Conservation (phyloP, 2,888 invertebrate genomes). For the Apodemia hepburni region DNA sequence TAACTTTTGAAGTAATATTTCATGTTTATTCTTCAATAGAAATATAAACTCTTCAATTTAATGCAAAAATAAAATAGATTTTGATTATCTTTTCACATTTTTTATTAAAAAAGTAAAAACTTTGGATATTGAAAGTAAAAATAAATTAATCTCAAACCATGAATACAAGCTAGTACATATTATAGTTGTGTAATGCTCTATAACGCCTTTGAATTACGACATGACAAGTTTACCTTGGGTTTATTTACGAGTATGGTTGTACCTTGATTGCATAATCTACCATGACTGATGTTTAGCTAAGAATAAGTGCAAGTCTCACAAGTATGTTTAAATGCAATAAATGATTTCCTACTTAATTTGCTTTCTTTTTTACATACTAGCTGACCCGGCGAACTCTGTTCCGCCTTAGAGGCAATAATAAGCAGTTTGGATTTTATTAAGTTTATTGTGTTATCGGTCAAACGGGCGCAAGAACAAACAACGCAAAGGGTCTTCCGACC, state of each 20-base stretch:
- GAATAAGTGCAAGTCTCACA: conserved; percentile 20
- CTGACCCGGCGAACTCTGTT: no score
- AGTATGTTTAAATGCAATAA: conserved; percentile 17
- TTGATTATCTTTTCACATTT: background rate
- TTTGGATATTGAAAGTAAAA: background rate
- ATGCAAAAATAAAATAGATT: background rate
- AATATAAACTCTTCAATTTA: background rate
- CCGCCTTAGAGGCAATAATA: no score
- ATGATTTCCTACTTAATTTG: conserved; percentile 16
- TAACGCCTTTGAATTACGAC: conserved; percentile 18
- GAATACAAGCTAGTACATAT: conserved; percentile 4
- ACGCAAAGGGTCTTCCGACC: no score
- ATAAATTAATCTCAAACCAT: background rate
- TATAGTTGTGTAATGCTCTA: conserved; percentile 20
- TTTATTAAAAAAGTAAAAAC: background rate
- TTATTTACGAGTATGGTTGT: conserved; percentile 18
- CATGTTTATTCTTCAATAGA: background rate
- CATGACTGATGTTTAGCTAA: conserved; percentile 20
- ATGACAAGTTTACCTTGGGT: conserved; percentile 21
- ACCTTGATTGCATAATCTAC: conserved; percentile 18
- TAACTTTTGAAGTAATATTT: no score
- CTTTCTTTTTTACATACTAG: no score
- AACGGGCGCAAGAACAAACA: no score
- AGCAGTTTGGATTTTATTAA: no score
- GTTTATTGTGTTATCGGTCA: no score